Evolutionary conservation across 2,797 vertebrate species (phyloP).

Genomic region (Sebastes hubbsi): DNA sequence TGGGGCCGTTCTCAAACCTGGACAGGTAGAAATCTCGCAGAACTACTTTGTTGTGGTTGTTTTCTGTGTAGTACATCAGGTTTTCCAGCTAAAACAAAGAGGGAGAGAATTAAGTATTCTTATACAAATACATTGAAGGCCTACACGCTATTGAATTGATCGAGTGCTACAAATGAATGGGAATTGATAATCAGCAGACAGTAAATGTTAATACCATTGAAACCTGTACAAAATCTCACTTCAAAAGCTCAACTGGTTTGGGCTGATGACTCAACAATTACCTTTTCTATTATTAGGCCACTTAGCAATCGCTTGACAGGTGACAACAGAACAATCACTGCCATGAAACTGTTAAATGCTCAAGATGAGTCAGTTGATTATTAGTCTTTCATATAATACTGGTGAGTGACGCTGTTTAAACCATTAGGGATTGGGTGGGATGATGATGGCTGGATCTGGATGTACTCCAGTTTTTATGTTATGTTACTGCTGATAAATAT

Average conservation of each 20-base stretch:
- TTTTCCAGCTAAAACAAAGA: conserved; percentile 73
- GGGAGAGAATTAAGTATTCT: not conserved
- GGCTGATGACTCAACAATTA: not conserved
- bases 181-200: not conserved
- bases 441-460: not conserved
- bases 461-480: not conserved
- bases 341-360: not conserved
- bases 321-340: not conserved
- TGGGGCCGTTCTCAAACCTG: conserved; percentile 88
- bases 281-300: not conserved
- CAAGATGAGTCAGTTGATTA: not conserved
- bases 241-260: not conserved
- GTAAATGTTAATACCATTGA: not conserved
- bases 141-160: not conserved
- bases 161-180: not conserved
- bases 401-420: not conserved
- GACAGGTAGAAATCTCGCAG: conserved; percentile 90
- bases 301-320: not conserved
- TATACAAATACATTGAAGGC: not conserved
- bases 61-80: conserved; percentile 81
- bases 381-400: not conserved
- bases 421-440: not conserved
- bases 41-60: conserved; percentile 90
- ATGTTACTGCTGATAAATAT: not conserved
- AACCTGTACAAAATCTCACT: not conserved